Base-by-base conservation (phyloP, 2,113 vertebrate genomes). In the Hippocampus mohnikei region DNA sequence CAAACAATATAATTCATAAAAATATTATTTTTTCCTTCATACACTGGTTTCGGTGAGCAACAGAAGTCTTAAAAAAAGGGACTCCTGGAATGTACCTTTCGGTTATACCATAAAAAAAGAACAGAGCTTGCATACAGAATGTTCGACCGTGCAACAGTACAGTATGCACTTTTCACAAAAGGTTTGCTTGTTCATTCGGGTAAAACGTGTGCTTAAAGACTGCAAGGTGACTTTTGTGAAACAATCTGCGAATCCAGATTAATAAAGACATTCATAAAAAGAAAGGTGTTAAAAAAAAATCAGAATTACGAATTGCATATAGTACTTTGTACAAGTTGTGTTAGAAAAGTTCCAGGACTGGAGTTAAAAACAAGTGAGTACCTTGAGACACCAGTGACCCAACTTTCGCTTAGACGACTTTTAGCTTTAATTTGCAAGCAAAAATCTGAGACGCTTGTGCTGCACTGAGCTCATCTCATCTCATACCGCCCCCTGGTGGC, bases 1-100 rank as follows among this genome's bases (percentile, higher is more conserved):
- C 69, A 85, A 83, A 83, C 37, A 83, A 60, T 76, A 74, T 75
- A 78, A 0, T 52, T 52, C 7, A 70, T 79, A 69, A 71, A 79
- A 55, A 61, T 3, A 70, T 48, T 79, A 72, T 83, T 82, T 83
- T 83, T 71, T 91, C 84, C 86, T 90, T 92, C 87, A 85, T 78
- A 40, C 25, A 18, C 55, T 67, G 67, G 59, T 72, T 44, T 72
- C 71, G 69, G 64, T 56, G 44, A 73, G 70, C n/a, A 81, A 62
- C 81, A 81, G 61, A 73, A 69, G 55, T 33, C 58, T 66, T 73
- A 70, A 29, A 62, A 11, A 80, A 37, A 37, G 33, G 66, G 29
- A 53, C 20, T 48, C 77, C 69, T 66, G 73, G 62, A 52, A 67
- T 61, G 89, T 88, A 91, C 88, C 88, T 79, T 88, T 75, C 87